Evolutionary conservation across 1,140 invertebrate species (phyloP).

Genomic region (Doryteuthis pealeii): DNA sequence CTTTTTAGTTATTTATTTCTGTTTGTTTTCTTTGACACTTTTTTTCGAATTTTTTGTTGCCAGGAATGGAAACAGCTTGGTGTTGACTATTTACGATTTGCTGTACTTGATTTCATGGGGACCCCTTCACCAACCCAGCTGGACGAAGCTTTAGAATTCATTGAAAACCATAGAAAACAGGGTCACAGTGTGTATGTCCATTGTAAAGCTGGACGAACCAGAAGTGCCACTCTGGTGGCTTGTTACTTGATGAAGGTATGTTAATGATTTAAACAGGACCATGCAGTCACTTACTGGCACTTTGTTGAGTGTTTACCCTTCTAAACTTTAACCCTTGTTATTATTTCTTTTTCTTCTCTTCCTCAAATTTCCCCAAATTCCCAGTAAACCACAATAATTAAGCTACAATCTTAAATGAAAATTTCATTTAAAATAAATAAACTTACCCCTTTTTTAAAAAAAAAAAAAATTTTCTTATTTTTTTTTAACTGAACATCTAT

Average conservation of each 20-base stretch:
- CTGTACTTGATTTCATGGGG: slow-evolving; percentile 92
- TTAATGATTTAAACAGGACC: not conserved
- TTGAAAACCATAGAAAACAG: slow-evolving; percentile 69
- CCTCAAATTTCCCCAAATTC: not conserved
- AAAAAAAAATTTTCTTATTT: too few species aligned
- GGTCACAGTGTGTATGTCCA: slow-evolving; percentile 88
- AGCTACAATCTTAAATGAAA: too few species aligned
- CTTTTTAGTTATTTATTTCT: too few species aligned
- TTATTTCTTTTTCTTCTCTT: not conserved
- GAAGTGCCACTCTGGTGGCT: slow-evolving; percentile 93
- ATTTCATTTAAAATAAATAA: too few species aligned
- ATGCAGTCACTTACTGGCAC: not conserved
- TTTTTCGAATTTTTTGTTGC: slow-evolving; percentile 27
- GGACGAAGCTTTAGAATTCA: slow-evolving; percentile 83
- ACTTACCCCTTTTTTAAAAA: too few species aligned
- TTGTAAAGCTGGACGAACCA: slow-evolving; percentile 94
- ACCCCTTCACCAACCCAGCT: slow-evolving; percentile 88
- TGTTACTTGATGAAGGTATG: slow-evolving; percentile 84
- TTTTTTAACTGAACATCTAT: too few species aligned
- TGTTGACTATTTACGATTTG: slow-evolving; percentile 86
- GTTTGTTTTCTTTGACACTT: too few species aligned
- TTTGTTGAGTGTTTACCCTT: too few species aligned
- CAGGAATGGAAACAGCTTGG: slow-evolving; percentile 83
- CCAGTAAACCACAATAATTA: too few species aligned
- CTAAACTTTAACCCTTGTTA: too few species aligned